These are phyloP conservation scores for Diachrysia chrysitis DNA, from an alignment of 2,888 invertebrate species.

Conservation along the genomic window DNA sequence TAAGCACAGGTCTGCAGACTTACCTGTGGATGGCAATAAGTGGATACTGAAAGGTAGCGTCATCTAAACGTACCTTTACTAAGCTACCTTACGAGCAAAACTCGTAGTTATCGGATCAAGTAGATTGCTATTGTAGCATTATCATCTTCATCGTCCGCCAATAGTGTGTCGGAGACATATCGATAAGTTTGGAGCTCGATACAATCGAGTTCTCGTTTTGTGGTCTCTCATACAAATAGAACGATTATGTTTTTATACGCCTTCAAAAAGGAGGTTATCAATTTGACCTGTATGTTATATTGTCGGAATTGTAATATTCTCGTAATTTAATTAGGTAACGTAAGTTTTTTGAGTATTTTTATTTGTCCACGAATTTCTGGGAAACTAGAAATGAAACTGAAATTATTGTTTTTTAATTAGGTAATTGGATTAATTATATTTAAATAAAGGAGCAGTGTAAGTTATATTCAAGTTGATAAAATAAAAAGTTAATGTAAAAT, in stretches of 20 bases:
- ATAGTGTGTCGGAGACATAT: constrained; percentile 41
- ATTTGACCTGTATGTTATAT: background rate
- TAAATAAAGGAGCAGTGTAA: no score
- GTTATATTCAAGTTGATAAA: no score
- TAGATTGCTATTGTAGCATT: constrained; percentile 49
- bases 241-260: background rate
- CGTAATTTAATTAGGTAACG: no score
- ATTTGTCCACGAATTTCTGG: no score
- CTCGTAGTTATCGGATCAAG: constrained; percentile 45
- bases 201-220: constrained; percentile 17
- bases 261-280: background rate
- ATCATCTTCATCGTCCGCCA: constrained; percentile 42
- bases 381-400: no score
- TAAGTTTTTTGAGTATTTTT: no score
- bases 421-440: background rate
- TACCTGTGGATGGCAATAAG: no score
- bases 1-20: no score
- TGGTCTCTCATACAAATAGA: background rate
- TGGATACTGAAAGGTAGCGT: background rate
- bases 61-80: constrained; percentile 27
- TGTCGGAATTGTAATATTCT: background rate
- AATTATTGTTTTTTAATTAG: background rate
- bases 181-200: constrained; percentile 36
- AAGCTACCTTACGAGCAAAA: constrained; percentile 20
- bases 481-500: no score